phyloP scores from a whole-genome alignment of 2,888 invertebrate species.

The Bellardia bayeri region DNA sequence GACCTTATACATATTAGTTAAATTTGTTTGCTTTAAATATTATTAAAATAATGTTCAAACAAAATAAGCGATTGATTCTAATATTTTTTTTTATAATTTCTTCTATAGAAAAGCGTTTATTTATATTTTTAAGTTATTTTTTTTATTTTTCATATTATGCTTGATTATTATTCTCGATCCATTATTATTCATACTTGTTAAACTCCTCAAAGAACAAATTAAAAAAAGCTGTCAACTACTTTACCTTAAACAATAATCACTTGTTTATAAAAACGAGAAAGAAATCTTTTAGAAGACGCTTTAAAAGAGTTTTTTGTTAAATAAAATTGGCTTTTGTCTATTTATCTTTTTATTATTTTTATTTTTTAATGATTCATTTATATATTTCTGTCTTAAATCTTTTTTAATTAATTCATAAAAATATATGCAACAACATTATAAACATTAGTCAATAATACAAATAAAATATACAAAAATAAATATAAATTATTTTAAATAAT shows the following conservation, averaged over 20 bases:
- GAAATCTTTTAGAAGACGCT: background rate
- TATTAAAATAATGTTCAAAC: slow-evolving; percentile 28
- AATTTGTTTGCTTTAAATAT: slow-evolving; percentile 53
- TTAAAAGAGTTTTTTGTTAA: background rate
- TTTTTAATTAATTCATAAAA: slow-evolving; percentile 68
- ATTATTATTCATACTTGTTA: slow-evolving; percentile 22
- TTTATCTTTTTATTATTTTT: slow-evolving; percentile 48
- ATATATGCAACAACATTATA: slow-evolving; percentile 46
- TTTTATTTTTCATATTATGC: slow-evolving; percentile 45
- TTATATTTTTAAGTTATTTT: slow-evolving; percentile 69
- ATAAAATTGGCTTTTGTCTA: slow-evolving; percentile 22
- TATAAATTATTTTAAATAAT: slow-evolving; percentile 66
- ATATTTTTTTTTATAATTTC: slow-evolving; percentile 8
- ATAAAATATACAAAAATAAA: slow-evolving; percentile 61
- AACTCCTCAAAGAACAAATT: slow-evolving; percentile 1
- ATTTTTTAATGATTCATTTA: slow-evolving; percentile 43
- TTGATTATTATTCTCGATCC: slow-evolving; percentile 21
- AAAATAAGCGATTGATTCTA: slow-evolving; percentile 33
- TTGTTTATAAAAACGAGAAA: slow-evolving; percentile 29
- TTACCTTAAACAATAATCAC: slow-evolving; percentile 24
- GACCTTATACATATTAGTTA: background rate
- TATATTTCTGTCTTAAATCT: slow-evolving; percentile 51
- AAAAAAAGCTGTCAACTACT: background rate
- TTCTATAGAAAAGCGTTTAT: slow-evolving; percentile 26
- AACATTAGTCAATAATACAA: slow-evolving; percentile 46